Evolutionary conservation across 2,888 invertebrate species (phyloP), one percentile per base, ranked within the genome.

Genomic region (Imbricaverruca yamaguchii): DNA sequence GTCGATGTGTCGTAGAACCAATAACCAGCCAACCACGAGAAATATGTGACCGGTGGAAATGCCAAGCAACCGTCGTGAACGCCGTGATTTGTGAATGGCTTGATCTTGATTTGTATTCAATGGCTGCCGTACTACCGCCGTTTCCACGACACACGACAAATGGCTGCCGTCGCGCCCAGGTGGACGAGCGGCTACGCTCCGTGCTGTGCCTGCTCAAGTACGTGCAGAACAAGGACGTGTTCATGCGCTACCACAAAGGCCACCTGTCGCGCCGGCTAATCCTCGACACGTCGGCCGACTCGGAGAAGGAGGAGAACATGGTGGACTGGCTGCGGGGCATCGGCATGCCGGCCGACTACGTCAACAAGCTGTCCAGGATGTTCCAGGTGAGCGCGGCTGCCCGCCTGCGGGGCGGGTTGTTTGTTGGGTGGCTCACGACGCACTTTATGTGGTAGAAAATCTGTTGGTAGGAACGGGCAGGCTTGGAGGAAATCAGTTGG

Each of bases 261-360:
- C 98, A 99, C 89, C 90, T 99, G 84, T 98, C 98, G 12, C 90
- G 99, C 85, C 91, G 96, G 83, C 91, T 99, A 84, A 98, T 99
- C 87, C 90, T 99, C 84, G 98, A 99, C 87, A 96, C 97, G 25
- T 97, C 97, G 86, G 97, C 98, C 1, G 99, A 99, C 88, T 97
- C 96, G 84, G 99, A 99, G 87, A 98, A 98, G 86, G 99, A 99
- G 88, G 98, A 99, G 88, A 97, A 96, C 86, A 98, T 99, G 95
- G 98, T 99, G 0, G 97, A 97, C 87, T 97, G 97, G 96, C 84
- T 95, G 80, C 90, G 97, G 84, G 98, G 98, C 88, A 96, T 97
- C 23, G 99, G 99, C 59, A 99, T 99, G 98, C 99, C 99, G 7
- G 98, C 98, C 0, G 99, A 99, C 88, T 98, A 96, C 89, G 97